Percentiles rank a stretch among this genome's conserved stretches.
These are phyloP conservation scores for Mesaphorura yosii DNA, from an alignment of 1,140 invertebrate species.

Conservation along the genomic window DNA sequence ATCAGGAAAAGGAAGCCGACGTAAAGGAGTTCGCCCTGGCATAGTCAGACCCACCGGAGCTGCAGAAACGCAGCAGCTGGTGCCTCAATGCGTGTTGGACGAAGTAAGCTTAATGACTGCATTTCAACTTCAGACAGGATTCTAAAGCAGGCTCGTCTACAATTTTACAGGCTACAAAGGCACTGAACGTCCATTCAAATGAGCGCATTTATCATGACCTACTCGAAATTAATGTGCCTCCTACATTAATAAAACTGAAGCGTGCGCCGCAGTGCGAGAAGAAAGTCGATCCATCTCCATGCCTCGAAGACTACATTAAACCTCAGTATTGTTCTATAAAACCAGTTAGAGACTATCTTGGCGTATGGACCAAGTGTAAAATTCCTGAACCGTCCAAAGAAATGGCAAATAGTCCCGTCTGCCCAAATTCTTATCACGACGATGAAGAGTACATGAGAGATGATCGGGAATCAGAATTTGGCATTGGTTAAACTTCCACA, in stretches of 20 bases:
- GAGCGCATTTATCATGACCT: not conserved
- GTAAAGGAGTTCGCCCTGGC: not conserved
- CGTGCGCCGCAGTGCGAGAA: not conserved
- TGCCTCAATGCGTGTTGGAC: not conserved
- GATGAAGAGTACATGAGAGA: not conserved
- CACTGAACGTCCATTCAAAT: not conserved
- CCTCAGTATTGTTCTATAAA: not conserved
- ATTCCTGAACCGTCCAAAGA: not conserved
- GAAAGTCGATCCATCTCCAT: not conserved
- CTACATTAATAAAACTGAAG: not conserved
- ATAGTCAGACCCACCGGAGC: not conserved
- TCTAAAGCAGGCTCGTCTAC: not conserved
- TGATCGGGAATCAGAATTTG: not conserved
- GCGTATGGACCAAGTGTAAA: not conserved
- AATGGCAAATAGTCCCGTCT: not conserved
- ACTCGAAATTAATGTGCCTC: not conserved
- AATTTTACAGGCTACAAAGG: not conserved
- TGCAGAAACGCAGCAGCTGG: not conserved
- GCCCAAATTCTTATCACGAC: not conserved
- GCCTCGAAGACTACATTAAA: not conserved
- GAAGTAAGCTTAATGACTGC: not conserved
- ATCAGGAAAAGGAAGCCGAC: no score
- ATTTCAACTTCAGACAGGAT: not conserved
- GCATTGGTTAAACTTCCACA: not conserved
- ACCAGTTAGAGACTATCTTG: not conserved